Conservation (phyloP, 1,140 invertebrate species). For the Euglossa dilemma region DNA sequence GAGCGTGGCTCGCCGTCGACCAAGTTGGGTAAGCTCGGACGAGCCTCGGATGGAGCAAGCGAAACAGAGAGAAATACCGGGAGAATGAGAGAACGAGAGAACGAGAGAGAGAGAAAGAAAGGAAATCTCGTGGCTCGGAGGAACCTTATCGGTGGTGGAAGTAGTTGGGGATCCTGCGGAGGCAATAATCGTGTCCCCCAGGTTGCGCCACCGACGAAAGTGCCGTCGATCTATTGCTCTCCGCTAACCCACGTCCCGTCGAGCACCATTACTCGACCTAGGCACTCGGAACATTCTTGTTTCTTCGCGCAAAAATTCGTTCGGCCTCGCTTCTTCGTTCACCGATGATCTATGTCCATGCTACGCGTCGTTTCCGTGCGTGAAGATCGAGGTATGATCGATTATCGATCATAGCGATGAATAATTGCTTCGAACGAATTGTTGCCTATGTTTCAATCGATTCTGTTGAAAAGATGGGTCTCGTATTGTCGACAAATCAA, state of each 20-base stretch:
- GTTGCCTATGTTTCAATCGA: no score
- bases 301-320: neutral
- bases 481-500: no score
- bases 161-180: conserved; percentile 45
- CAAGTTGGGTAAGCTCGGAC: conserved; percentile 71
- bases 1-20: conserved; percentile 65
- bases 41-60: conserved; percentile 36
- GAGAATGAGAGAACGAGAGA: neutral
- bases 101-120: conserved; percentile 10
- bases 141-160: conserved; percentile 38
- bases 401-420: no score
- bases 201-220: conserved; percentile 49
- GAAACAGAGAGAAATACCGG: neutral
- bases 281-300: conserved; percentile 9
- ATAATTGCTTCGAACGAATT: no score
- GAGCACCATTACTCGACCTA: conserved; percentile 29
- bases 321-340: neutral
- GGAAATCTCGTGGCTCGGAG: conserved; percentile 48
- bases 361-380: no score
- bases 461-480: no score
- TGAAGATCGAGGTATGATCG: no score
- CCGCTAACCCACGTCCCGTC: conserved; percentile 32
- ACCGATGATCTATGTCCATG: neutral
- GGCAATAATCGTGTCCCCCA: conserved; percentile 51
- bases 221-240: conserved; percentile 56